Evolutionary conservation across 2,888 invertebrate genomes (phyloP), one percentile per base, ranked within the genome.

Genomic region (Ectobius pallidus): DNA sequence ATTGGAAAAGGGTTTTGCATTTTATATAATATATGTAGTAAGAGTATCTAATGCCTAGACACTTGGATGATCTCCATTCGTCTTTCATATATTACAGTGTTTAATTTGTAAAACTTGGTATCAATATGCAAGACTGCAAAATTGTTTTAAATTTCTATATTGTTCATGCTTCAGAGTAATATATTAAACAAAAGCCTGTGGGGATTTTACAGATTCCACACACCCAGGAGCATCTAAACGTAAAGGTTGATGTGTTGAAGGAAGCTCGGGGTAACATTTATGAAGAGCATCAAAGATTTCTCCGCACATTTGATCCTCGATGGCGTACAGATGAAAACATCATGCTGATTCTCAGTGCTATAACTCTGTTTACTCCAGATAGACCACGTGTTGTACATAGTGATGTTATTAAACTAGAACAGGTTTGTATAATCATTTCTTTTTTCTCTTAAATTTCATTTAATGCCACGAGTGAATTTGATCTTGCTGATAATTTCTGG

Each of bases 321-420:
- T 95, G 95, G 92, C 87, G 95, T 32, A 87, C 88, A 55, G 97
- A 98, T 85, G 94, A 94, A 81, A 92, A 93, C 81, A 90, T 98
- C 70, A 94, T 98, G 81, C 88, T 96, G 27, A 91, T 98, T 78
- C 87, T 98, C 83, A 93, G 94, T 80, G 96, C 97, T 77, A 95
- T 99, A 75, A 87, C 95, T 75, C 85, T 99, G 63, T 98, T 99
- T 83, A 91, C 94, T 69, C 95, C 97, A 0, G 90, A 92, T 75
- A 84, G 97, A 72, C 86, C 91, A 0, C 88, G 91, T 78, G 91
- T 96, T 20, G 89, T 94, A 77, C 95, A 96, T 81, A 86, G 89
- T 22, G 94, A 95, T 81, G 94, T 94, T 65, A 92, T 96, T 75
- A 91, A 91, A 83, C 82, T 94, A 72, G 94, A 95, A 82, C 95